Conservation (phyloP, 2,888 invertebrate genomes). For the Ectemnius continuus region DNA sequence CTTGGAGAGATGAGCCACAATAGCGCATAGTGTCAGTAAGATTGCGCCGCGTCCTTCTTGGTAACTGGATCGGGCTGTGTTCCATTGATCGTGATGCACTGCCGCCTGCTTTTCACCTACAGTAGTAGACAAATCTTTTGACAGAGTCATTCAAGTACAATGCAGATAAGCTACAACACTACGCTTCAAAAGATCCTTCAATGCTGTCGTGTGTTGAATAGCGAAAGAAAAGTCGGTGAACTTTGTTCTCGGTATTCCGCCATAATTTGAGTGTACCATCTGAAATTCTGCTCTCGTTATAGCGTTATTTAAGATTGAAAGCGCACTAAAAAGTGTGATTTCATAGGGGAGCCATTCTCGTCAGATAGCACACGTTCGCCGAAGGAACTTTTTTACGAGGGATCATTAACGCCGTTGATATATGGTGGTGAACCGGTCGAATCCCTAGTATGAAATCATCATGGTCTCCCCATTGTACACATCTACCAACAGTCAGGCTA, state of each 20-base stretch:
- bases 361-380: too few relatives aligned
- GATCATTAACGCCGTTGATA: slow-evolving; percentile 21
- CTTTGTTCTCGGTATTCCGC: too few relatives aligned
- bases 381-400: slow-evolving; percentile 28
- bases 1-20: slow-evolving; percentile 19
- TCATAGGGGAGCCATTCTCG: neutral
- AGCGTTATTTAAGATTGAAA: neutral
- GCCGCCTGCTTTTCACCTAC: slow-evolving; percentile 83
- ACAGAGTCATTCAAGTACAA: too few relatives aligned
- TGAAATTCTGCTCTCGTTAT: neutral
- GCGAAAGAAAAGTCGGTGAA: too few relatives aligned
- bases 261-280: neutral
- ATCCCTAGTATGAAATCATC: slow-evolving; percentile 18
- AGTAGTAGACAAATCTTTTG: neutral
- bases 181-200: too few relatives aligned
- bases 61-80: slow-evolving; percentile 74
- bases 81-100: slow-evolving; percentile 83
- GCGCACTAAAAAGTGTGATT: neutral
- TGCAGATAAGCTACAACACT: too few relatives aligned
- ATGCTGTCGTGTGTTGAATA: too few relatives aligned
- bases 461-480: neutral
- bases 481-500: neutral
- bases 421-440: neutral
- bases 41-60: slow-evolving; percentile 26
- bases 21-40: slow-evolving; percentile 16